Evolutionary conservation across 2,113 vertebrate genomes (phyloP).

Genomic region (Motacilla alba): DNA sequence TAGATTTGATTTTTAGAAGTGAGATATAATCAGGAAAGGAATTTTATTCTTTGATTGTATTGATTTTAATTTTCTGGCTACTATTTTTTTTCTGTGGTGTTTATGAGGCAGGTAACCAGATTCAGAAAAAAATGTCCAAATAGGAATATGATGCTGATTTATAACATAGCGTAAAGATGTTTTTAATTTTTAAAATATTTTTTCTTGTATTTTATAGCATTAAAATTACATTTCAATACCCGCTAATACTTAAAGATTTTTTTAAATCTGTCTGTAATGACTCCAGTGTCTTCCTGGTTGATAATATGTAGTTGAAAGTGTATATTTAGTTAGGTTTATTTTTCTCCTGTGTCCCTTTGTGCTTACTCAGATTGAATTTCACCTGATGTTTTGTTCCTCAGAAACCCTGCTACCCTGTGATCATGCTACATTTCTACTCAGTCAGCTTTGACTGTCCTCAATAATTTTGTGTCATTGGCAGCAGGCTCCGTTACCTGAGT

Average conservation of each 20-base stretch:
- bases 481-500: background rate
- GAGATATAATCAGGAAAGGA: rapidly evolving
- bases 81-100: background rate
- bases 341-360: background rate
- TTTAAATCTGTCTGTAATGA: background rate
- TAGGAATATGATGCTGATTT: background rate
- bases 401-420: background rate
- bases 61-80: background rate
- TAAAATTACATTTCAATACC: background rate
- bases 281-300: background rate
- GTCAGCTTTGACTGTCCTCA: background rate
- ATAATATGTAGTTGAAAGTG: background rate
- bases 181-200: background rate
- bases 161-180: background rate
- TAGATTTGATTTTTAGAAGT: too few species aligned
- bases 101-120: background rate
- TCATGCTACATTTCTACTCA: background rate
- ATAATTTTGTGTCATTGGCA: background rate
- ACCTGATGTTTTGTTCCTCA: background rate
- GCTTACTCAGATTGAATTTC: background rate
- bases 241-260: background rate
- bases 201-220: background rate
- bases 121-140: background rate
- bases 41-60: background rate
- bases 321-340: background rate